Conservation (phyloP, 2,113 vertebrate genomes). For the Oreochromis aureus region DNA sequence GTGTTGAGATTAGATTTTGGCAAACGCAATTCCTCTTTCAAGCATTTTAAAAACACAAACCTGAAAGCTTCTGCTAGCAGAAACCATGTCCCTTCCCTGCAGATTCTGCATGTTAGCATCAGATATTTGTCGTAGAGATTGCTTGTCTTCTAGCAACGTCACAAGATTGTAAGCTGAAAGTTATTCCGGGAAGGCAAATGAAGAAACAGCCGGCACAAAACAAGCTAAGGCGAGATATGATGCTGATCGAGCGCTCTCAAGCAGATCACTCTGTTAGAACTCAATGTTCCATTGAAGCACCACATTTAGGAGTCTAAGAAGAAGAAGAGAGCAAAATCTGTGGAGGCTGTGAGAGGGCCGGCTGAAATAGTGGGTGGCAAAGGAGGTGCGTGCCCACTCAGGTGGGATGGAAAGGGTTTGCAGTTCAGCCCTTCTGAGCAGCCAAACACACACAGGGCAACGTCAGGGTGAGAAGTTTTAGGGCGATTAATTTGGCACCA, state of each 20-base stretch:
- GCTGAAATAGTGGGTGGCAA: background rate
- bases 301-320: background rate
- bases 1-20: background rate
- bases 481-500: background rate
- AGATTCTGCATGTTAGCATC: background rate
- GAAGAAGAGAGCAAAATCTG: background rate
- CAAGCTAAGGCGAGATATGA: background rate
- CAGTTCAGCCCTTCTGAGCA: background rate
- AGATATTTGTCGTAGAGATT: background rate
- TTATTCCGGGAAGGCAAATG: background rate
- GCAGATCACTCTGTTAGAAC: background rate
- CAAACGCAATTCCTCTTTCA: background rate
- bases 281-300: fast-evolving
- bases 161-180: background rate
- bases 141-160: background rate
- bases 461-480: background rate
- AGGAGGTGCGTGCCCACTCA: background rate
- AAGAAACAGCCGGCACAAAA: background rate
- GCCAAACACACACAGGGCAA: background rate
- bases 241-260: background rate
- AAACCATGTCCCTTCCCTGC: fast-evolving
- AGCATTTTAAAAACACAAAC: background rate
- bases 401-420: background rate
- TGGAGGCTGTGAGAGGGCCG: background rate
- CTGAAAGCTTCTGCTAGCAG: fast-evolving